A percentile compares a stretch with the other conserved stretches of the same genome.
Evolutionary conservation across 2,888 invertebrate species (phyloP).

Genomic region (Caenorhabditis plicata): DNA sequence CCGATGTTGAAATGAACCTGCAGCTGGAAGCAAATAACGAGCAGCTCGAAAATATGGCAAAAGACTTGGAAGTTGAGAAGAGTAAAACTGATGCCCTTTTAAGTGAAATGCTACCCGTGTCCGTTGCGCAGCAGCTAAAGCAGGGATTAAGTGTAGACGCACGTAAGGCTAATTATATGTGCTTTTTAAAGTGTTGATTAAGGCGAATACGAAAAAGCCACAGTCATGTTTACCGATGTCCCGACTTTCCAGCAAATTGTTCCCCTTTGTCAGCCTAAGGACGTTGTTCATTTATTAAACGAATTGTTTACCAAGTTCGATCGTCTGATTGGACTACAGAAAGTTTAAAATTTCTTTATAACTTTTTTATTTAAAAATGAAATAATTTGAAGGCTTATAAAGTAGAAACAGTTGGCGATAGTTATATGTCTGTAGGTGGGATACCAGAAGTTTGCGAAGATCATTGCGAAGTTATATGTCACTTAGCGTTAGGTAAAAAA

Average conservation of each 20-base stretch:
- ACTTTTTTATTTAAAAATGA: background rate
- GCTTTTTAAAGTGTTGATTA: constrained; percentile 1
- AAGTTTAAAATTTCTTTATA: constrained; percentile 5
- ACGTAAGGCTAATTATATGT: constrained; percentile 24
- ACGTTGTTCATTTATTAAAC: constrained; percentile 53
- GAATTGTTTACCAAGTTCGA: constrained; percentile 60
- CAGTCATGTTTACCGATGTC: constrained; percentile 67
- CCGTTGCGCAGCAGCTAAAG: constrained; percentile 65
- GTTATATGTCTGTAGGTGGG: constrained; percentile 60
- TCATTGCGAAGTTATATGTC: constrained; percentile 65
- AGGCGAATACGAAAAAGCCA: constrained; percentile 61
- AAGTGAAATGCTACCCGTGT: constrained; percentile 65
- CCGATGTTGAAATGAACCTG: constrained; percentile 55
- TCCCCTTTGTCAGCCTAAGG: constrained; percentile 57
- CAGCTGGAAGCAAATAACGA: constrained; percentile 61
- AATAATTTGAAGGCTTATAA: constrained; percentile 55
- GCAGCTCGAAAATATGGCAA: constrained; percentile 54
- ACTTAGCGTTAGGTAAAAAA: constrained; percentile 64
- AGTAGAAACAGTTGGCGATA: constrained; percentile 60
- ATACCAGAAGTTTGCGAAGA: constrained; percentile 51
- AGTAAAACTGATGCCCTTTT: constrained; percentile 66
- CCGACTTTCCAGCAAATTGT: constrained; percentile 67
- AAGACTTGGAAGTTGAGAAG: constrained; percentile 52
- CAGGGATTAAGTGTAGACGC: constrained; percentile 65
- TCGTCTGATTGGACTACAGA: constrained; percentile 37